Base-by-base conservation (phyloP, 2,113 vertebrate genomes). In the Sula dactylatra region DNA sequence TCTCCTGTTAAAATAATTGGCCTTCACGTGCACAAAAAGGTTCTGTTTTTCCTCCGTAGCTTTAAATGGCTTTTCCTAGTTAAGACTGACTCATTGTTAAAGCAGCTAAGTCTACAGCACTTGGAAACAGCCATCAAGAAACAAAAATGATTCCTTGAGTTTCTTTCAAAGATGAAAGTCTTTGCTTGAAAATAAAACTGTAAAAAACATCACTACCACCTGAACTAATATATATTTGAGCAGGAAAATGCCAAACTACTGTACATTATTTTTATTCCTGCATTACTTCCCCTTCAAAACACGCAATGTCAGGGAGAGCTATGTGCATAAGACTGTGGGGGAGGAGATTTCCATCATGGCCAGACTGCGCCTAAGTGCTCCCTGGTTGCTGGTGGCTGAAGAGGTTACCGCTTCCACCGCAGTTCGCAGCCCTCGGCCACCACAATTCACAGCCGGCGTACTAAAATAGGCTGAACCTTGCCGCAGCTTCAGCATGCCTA, bases 51-150 rank as follows among this genome's bases (percentile, higher is more conserved):
- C 55, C n/a, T 87, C 71, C 7, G 2, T 42, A 91, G 54, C 65
- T 94, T 89, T 87, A 91, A 97, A 90, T 73, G 86, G 32, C 45
- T 88, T 93, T 93, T 94, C 73, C 67, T 87, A 61, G 31, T 72
- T n/a, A 66, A 93, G 56, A 47, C 49, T 86, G 93, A 77, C 64
- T 93, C 94, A 85, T 55, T 92, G 45, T 92, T 92, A 88, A 82
- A 94, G 88, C 71, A 90, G 59, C 92, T 86, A 71, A 61, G 42
- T 78, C 76, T 74, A 59, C 18, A 66, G 74, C 36, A n/a, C 55
- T 77, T 90, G 87, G 93, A 95, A 96, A 92, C 34, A 67, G 47
- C 47, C 91, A 86, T 77, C 47, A 65, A 92, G 90, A 83, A 93
- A 62, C 64, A 90, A 90, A 96, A 94, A 36, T 0, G 3, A 80